Conservation (phyloP, 1,140 invertebrate species). For the Leptonema lineaticorne region DNA sequence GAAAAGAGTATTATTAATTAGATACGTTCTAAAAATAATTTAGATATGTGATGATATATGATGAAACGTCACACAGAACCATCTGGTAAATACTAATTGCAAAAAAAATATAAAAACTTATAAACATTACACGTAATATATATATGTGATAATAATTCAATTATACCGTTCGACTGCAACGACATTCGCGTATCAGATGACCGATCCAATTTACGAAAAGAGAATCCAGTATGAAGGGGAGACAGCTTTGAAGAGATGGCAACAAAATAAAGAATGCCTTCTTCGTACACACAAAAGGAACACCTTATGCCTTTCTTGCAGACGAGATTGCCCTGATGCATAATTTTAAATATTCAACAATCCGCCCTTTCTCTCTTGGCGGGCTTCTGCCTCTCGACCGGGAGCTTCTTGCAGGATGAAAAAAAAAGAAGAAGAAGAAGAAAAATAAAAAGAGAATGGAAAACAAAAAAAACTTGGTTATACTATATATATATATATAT, state of each 20-base stretch:
- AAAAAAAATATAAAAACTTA: not conserved
- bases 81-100: not conserved
- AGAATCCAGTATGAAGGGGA: slow-evolving; percentile 20
- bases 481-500: not conserved
- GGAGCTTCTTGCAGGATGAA: no score
- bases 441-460: not conserved
- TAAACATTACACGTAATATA: not conserved
- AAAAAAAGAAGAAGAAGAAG: not conserved
- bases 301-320: no score
- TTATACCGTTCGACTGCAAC: no score
- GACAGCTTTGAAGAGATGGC: slow-evolving; percentile 25
- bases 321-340: slow-evolving; percentile 39
- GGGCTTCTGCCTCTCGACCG: not conserved
- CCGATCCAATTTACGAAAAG: slow-evolving; percentile 31
- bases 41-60: no score
- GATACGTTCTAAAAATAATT: no score
- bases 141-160: not conserved
- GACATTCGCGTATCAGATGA: not conserved
- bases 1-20: no score
- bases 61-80: not conserved
- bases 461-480: not conserved
- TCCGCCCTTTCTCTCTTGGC: slow-evolving; percentile 5
- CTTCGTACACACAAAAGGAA: no score
- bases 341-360: slow-evolving; percentile 41
- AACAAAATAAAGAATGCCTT: slow-evolving; percentile 15